Evolutionary conservation across 2,888 invertebrate genomes (phyloP).

Genomic region (Ormyrus nitidulus): DNA sequence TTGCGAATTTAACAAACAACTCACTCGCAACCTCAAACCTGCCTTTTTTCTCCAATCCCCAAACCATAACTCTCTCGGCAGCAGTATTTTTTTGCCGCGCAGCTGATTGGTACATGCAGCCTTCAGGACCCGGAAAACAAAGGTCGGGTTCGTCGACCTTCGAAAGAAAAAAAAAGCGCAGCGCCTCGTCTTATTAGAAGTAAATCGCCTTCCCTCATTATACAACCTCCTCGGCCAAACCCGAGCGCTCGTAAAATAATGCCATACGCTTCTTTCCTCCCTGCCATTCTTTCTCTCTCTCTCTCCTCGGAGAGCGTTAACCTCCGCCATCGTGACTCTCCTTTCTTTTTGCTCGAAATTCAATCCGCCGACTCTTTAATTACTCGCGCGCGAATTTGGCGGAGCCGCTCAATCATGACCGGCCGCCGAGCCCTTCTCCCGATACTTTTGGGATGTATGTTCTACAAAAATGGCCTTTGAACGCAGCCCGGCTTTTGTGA

Average conservation of each 20-base stretch:
- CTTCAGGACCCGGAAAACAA: no score
- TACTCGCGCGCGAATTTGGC: conserved; percentile 32
- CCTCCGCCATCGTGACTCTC: conserved; percentile 56
- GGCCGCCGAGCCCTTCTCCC: not conserved
- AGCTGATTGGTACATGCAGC: no score
- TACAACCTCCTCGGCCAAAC: conserved; percentile 42
- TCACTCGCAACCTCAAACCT: no score
- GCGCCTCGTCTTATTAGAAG: conserved; percentile 73
- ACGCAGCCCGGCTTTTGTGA: conserved; percentile 1
- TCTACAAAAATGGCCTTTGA: conserved; percentile 17
- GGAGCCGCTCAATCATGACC: conserved; percentile 24
- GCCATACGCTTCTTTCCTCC: conserved; percentile 6
- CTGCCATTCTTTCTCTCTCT: not conserved
- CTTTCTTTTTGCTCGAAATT: conserved; percentile 58
- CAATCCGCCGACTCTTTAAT: conserved; percentile 38
- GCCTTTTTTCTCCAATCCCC: no score
- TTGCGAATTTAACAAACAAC: no score
- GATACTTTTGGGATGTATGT: not conserved
- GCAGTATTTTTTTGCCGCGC: no score
- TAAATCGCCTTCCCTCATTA: conserved; percentile 72
- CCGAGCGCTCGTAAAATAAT: not conserved
- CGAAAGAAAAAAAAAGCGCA: conserved; percentile 63
- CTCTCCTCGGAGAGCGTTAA: conserved; percentile 23
- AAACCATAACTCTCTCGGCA: no score
- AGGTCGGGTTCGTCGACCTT: no score